These are phyloP conservation scores for Colinus virginianus DNA, from an alignment of 2,113 vertebrate species.

Conservation along the genomic window DNA sequence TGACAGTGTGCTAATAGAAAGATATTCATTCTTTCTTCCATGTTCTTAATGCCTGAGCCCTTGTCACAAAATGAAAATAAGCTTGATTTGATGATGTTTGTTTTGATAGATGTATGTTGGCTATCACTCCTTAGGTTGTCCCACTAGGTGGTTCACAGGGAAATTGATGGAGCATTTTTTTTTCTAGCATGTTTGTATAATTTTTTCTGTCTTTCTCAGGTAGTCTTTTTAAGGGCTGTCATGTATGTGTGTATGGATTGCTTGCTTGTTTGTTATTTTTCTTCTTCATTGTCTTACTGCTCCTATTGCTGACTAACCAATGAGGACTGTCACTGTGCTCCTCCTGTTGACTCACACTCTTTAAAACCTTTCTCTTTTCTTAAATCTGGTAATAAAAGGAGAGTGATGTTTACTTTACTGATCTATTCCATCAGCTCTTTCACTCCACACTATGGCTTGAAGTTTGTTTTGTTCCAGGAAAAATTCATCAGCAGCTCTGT, in stretches of 20 bases:
- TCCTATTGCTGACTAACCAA: neutral
- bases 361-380: neutral
- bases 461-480: conserved; percentile 35
- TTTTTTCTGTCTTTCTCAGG: neutral
- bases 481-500: neutral
- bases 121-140: neutral
- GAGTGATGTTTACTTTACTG: neutral
- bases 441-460: neutral
- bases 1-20: neutral
- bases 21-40: neutral
- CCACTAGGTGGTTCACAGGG: neutral
- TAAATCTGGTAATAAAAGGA: neutral
- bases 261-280: neutral
- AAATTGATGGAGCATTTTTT: neutral
- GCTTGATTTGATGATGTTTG: neutral
- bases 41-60: neutral
- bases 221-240: neutral
- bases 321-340: neutral
- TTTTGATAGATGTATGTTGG: neutral
- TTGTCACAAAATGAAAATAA: neutral
- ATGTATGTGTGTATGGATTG: neutral
- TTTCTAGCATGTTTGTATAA: neutral
- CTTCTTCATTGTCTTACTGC: neutral
- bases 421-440: neutral
- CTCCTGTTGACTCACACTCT: neutral